Conservation (phyloP, 2,888 invertebrate genomes). For the Diaprepes abbreviatus region DNA sequence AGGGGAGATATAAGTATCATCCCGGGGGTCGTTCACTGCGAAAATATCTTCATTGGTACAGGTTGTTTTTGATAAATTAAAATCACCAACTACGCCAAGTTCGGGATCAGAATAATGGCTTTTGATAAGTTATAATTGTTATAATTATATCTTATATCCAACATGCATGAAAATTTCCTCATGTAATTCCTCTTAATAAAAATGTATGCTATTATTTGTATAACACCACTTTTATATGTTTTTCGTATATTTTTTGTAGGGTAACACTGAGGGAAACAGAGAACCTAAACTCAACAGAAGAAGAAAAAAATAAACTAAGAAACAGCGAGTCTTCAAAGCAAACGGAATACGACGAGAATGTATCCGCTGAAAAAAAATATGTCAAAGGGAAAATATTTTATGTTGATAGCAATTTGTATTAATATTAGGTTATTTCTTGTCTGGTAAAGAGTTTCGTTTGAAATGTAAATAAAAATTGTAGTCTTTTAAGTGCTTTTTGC, state of each 20-base stretch:
- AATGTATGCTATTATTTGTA: too few relatives aligned
- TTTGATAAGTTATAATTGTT: too few relatives aligned
- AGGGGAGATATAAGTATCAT: too few relatives aligned
- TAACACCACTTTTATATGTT: too few relatives aligned
- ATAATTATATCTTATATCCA: too few relatives aligned
- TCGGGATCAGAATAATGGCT: too few relatives aligned
- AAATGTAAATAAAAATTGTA: neutral
- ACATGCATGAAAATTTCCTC: too few relatives aligned
- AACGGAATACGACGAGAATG: conserved; percentile 11
- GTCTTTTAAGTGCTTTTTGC: neutral
- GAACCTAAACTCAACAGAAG: conserved; percentile 14
- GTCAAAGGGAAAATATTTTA: conserved; percentile 32
- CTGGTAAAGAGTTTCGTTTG: neutral
- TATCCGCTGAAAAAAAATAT: conserved; percentile 10
- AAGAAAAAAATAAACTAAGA: neutral
- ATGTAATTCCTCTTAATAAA: too few relatives aligned
- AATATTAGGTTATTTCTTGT: neutral
- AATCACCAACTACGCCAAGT: too few relatives aligned
- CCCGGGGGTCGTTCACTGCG: too few relatives aligned
- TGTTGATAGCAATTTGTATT: conserved; percentile 34
- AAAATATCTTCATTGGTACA: too few relatives aligned
- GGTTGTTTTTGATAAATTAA: too few relatives aligned
- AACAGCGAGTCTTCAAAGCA: neutral
- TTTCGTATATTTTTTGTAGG: conserved; percentile 19
- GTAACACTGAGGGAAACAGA: conserved; percentile 23